Base-by-base conservation (phyloP, 2,888 invertebrate genomes). In the Mycalesis mineus region DNA sequence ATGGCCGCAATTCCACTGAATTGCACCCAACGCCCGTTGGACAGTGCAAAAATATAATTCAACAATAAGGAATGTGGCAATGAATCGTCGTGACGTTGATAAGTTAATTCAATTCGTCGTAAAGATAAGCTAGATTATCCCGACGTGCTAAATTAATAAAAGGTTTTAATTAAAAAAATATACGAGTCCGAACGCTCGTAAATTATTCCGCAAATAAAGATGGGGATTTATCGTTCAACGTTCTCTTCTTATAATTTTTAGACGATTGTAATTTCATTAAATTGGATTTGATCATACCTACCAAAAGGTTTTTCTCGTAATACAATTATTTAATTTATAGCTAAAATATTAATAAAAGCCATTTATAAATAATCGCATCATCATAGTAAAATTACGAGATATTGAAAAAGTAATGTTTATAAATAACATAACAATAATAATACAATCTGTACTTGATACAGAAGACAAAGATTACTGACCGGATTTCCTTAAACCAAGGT, bases 1-100 rank as follows among this genome's bases (percentile, higher is more conserved):
- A 55, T 56, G 50, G 57, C 60, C 22, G 36, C 45, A 29, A 22
- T 42, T 61, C 41, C 48, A 40, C 22, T 9, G 51, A 57, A 57
- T 45, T 51, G 45, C 29, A 22, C 22, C 22, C 5, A 45, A 55
- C 58, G 39, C 29, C 57, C 14, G 22, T 14, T 22, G 33, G 22
- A 17, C 42, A 15, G 3, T 5, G 17, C 41, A 45, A 7, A 51
- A 51, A 53, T 52, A 56, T 45, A 49, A 50, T 44, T 53, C 28
- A 33, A 49, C 45, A 53, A 36, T 53, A 58, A 55, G 44, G 7
- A 33, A 58, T 52, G 39, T 45, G 39, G 48, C 36, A 52, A 31
- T 9, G 37, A 51, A 14, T 36, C 57, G 44, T 55, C 22, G 36
- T 55, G 58, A 58, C 58, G 42, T 51, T 52, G 47, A 58, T 51